These are phyloP conservation scores for Catharus ustulatus DNA, from an alignment of 2,797 vertebrate species.

Conservation along the genomic window DNA sequence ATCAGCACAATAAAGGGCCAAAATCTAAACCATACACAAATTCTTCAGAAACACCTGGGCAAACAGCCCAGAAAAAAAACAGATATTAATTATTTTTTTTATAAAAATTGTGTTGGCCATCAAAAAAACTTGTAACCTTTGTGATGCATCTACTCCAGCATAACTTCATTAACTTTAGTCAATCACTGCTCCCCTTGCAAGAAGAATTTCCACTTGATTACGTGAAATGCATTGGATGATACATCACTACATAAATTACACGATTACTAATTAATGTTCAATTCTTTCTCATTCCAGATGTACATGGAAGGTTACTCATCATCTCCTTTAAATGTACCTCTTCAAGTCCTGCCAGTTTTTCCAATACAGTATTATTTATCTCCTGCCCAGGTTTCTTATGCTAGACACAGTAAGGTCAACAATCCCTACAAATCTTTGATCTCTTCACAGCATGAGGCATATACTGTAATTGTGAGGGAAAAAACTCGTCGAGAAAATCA, in stretches of 20 bases:
- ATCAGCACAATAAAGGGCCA: background rate
- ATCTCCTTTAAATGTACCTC: background rate
- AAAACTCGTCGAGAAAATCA: background rate
- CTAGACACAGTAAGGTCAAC: background rate
- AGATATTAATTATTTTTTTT: background rate
- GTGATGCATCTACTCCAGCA: background rate
- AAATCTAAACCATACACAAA: background rate
- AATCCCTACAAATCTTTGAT: background rate
- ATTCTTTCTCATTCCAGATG: background rate
- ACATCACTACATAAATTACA: background rate
- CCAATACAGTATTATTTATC: background rate
- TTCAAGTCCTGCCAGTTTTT: background rate
- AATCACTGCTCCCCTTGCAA: rapidly evolving
- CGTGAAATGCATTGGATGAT: background rate
- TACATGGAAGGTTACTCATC: background rate
- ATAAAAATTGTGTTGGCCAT: background rate
- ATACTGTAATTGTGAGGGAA: background rate
- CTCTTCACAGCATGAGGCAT: background rate
- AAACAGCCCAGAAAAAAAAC: background rate
- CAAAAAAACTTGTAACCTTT: background rate
- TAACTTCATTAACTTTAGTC: background rate
- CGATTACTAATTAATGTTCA: background rate
- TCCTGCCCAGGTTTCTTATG: background rate
- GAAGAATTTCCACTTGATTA: background rate
- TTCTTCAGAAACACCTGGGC: background rate